Evolutionary conservation across 1,140 invertebrate genomes (phyloP).

Genomic region (Lineus longissimus): DNA sequence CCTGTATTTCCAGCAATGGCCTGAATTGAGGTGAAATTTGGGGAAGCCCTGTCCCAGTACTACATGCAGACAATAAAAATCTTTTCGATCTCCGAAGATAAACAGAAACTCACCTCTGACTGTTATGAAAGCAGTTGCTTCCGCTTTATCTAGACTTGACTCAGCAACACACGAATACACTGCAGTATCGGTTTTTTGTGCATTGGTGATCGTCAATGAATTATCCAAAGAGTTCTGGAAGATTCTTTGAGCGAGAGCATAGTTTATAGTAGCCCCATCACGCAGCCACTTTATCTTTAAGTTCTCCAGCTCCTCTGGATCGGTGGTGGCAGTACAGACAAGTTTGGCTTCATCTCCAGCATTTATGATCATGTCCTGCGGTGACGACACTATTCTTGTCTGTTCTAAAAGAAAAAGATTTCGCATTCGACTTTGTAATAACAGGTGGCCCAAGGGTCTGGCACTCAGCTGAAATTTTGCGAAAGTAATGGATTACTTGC

Average conservation of each 20-base stretch:
- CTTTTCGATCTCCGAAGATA: no score
- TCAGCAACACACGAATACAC: slow-evolving; percentile 91
- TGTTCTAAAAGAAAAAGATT: slow-evolving; percentile 41
- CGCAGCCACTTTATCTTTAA: slow-evolving; percentile 84
- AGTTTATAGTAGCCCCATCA: slow-evolving; percentile 80
- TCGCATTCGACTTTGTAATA: slow-evolving; percentile 71
- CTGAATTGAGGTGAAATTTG: no score
- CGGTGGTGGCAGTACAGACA: slow-evolving; percentile 28
- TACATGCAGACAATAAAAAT: no score
- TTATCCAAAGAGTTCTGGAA: slow-evolving; percentile 65
- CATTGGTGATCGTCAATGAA: slow-evolving; percentile 90
- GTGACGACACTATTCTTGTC: slow-evolving; percentile 39
- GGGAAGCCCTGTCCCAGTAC: no score
- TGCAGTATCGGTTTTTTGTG: slow-evolving; percentile 89
- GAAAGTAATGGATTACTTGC: no score
- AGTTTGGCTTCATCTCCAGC: slow-evolving; percentile 25
- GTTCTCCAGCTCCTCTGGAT: slow-evolving; percentile 23
- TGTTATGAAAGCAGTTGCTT: slow-evolving; percentile 78
- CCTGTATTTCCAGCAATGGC: no score
- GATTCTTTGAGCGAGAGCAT: slow-evolving; percentile 71
- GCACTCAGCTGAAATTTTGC: background rate
- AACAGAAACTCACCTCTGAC: slow-evolving; percentile 69
- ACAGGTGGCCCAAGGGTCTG: slow-evolving; percentile 51
- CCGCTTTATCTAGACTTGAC: slow-evolving; percentile 81
- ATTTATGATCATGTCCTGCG: slow-evolving; percentile 41